A percentile compares a stretch with the other conserved stretches of the same genome.
Conservation (phyloP, 1,140 invertebrate genomes). For the Cherax destructor region DNA sequence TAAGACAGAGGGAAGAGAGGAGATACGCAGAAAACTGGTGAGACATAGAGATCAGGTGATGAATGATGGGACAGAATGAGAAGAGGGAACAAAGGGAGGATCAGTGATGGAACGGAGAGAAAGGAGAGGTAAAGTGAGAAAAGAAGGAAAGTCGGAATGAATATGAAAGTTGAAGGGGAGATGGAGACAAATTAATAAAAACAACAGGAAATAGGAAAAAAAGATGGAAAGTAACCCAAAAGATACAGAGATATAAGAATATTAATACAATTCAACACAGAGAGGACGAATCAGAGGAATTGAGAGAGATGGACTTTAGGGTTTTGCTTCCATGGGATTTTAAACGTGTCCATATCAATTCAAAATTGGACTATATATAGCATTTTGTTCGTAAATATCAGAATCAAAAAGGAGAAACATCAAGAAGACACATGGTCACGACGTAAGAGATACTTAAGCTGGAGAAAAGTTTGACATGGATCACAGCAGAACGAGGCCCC, state of each 20-base stretch:
- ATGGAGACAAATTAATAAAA: not conserved
- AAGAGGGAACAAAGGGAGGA: not conserved
- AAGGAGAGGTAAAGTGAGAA: not conserved
- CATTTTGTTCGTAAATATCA: too few relatives aligned
- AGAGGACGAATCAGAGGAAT: not conserved
- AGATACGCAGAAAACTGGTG: not conserved
- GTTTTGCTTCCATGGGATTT: too few relatives aligned
- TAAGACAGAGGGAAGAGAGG: not conserved
- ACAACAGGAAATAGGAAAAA: not conserved
- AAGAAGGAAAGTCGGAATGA: not conserved
- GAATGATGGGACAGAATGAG: not conserved
- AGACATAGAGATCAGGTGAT: not conserved
- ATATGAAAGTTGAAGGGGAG: not conserved
- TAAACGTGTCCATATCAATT: too few relatives aligned
- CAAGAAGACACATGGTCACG: too few relatives aligned
- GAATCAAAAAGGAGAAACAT: too few relatives aligned
- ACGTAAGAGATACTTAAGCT: too few relatives aligned
- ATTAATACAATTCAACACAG: not conserved
- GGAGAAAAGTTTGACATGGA: too few relatives aligned
- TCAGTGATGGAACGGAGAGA: not conserved
- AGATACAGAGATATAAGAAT: not conserved
- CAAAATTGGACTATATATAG: too few relatives aligned
- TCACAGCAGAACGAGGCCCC: too few relatives aligned
- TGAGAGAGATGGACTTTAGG: too few relatives aligned
- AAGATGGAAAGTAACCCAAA: not conserved